Base-by-base conservation (phyloP, 2,113 vertebrate genomes). In the Syrmaticus mikado region DNA sequence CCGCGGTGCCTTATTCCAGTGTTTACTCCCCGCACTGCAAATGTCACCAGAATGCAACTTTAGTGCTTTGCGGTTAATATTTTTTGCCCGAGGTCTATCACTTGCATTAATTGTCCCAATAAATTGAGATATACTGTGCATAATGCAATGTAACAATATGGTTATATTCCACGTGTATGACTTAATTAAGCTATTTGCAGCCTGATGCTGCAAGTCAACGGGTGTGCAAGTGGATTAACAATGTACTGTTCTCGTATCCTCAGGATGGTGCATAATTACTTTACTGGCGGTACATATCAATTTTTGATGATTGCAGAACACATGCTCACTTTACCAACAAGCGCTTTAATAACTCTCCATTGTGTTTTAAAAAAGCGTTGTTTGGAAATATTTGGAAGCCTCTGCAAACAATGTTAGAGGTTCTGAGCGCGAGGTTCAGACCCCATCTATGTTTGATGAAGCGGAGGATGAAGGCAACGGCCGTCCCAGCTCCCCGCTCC, bases 131-230 rank as follows among this genome's bases (percentile, higher is more conserved):
- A 97, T 95, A 98, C 95, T 96, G 96, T 97, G 95, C 96, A 94
- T 97, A 97, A 97, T 96, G 96, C 97, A 97, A 97, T 95, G 92
- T 88, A 97, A 97, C 97, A 97, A 98, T 98, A 98, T 97, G 97
- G 97, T 97, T 97, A 97, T 96, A 97, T 97, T 97, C 97, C 96
- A 98, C 95, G 96, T 98, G 98, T 97, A 97, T 95, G 98, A 98
- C 98, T 98, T 98, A 98, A 98, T 98, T 98, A 98, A 98, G 98
- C 98, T 98, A 98, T 98, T 98, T 98, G 97, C 97, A 97, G 97
- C 97, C 97, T 97, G 98, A 98, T 98, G 97, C 97, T 98, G 97
- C 96, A 97, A 98, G 98, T 97, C 98, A 97, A 98, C 96, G 97
- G 98, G 98, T 98, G 98, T 98, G 98, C 98, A 97, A 98, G 97